Evolutionary conservation across 2,888 invertebrate species (phyloP).

Genomic region (Arenicola marina): DNA sequence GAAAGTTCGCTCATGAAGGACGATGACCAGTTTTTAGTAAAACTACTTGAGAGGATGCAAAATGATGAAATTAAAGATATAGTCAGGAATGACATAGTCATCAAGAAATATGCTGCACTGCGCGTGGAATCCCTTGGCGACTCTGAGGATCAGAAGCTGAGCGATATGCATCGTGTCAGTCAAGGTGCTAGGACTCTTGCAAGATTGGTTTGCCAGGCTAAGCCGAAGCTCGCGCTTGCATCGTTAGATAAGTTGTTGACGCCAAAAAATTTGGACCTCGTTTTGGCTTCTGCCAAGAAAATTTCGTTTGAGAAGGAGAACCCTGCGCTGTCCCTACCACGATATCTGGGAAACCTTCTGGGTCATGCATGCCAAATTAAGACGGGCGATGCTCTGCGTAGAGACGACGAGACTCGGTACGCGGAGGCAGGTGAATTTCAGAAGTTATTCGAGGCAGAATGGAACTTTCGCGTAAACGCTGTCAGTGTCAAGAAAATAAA

Average conservation of each 20-base stretch:
- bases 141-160: background rate
- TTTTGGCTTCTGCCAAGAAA: background rate
- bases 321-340: background rate
- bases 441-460: background rate
- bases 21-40: background rate
- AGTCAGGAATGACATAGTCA: background rate
- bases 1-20: background rate
- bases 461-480: background rate
- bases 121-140: background rate
- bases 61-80: background rate
- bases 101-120: background rate
- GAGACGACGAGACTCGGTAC: background rate
- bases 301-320: background rate
- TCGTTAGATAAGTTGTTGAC: background rate
- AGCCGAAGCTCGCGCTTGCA: background rate
- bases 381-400: background rate
- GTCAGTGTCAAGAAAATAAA: background rate
- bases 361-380: background rate
- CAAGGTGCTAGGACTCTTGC: background rate
- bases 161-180: background rate
- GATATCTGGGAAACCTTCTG: background rate
- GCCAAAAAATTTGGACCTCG: background rate
- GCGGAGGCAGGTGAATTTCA: background rate
- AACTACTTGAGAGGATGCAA: background rate
- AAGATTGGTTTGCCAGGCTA: background rate